Percentiles rank a stretch among this genome's conserved stretches.
These are phyloP conservation scores for Alligator sinensis DNA, from an alignment of 2,113 vertebrate genomes.

Conservation along the genomic window DNA sequence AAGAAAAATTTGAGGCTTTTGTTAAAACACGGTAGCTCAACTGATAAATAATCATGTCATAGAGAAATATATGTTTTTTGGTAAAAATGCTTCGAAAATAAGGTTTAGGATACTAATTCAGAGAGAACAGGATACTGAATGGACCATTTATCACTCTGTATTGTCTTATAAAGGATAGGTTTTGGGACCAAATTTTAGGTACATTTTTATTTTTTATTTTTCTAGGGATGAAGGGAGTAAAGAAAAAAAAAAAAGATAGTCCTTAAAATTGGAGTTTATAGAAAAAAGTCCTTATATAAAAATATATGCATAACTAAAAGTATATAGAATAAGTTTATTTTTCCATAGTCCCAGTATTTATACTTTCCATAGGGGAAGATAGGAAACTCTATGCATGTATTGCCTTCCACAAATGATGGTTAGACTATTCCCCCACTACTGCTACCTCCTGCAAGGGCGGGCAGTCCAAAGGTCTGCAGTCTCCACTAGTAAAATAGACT, in stretches of 20 bases:
- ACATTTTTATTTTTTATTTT: background rate
- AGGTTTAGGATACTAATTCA: conserved; percentile 80
- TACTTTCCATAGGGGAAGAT: background rate
- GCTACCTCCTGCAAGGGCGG: background rate
- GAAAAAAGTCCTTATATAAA: background rate
- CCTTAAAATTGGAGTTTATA: background rate
- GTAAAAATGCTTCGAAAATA: conserved; percentile 81
- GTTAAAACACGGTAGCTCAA: conserved; percentile 37
- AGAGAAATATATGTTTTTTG: conserved; percentile 79
- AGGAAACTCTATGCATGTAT: background rate
- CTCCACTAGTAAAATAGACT: background rate
- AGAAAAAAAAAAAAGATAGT: background rate
- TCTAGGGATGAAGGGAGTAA: background rate
- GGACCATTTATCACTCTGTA: conserved; percentile 69
- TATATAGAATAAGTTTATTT: background rate
- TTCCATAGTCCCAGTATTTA: background rate
- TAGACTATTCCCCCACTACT: background rate
- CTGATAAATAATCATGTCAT: conserved; percentile 82
- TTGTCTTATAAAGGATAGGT: background rate
- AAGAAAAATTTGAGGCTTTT: conserved; percentile 61
- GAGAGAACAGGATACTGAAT: conserved; percentile 81
- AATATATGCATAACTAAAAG: background rate
- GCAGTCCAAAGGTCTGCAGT: background rate
- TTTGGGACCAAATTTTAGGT: conserved; percentile 8
- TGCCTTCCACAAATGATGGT: background rate